Conservation (phyloP, 2,888 invertebrate genomes). For the Sinodicranocentrus sp. region DNA sequence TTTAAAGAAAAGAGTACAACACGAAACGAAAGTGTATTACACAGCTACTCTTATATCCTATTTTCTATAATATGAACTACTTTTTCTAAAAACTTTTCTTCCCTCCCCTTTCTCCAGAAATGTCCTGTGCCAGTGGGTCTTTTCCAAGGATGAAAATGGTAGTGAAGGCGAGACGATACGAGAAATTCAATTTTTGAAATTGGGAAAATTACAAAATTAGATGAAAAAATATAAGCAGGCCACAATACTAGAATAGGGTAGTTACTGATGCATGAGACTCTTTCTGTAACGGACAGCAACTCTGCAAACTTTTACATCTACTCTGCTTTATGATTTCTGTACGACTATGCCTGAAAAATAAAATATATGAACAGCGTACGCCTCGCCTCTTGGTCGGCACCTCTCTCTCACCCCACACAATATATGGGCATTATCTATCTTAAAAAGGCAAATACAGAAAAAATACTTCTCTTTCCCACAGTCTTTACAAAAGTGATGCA, state of each 20-base stretch:
- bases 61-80: no score
- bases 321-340: constrained; percentile 27
- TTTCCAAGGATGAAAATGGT: not conserved
- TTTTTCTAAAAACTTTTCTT: not conserved
- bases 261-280: constrained; percentile 24
- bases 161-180: not conserved
- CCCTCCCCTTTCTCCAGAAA: not conserved
- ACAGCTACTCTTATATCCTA: no score
- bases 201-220: no score
- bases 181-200: not conserved
- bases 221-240: no score
- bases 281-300: constrained; percentile 32
- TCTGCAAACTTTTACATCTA: constrained; percentile 17
- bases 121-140: no score
- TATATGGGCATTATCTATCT: not conserved
- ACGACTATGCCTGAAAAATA: constrained; percentile 21
- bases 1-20: no score
- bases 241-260: no score
- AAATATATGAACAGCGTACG: not conserved
- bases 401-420: not conserved
- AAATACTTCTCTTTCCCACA: constrained; percentile 26
- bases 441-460: constrained; percentile 8
- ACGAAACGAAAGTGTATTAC: no score
- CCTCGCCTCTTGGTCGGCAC: constrained; percentile 7
- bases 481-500: not conserved